Evolutionary conservation across 1,140 invertebrate genomes (phyloP).

Genomic region (Macrocentrus cingulum): DNA sequence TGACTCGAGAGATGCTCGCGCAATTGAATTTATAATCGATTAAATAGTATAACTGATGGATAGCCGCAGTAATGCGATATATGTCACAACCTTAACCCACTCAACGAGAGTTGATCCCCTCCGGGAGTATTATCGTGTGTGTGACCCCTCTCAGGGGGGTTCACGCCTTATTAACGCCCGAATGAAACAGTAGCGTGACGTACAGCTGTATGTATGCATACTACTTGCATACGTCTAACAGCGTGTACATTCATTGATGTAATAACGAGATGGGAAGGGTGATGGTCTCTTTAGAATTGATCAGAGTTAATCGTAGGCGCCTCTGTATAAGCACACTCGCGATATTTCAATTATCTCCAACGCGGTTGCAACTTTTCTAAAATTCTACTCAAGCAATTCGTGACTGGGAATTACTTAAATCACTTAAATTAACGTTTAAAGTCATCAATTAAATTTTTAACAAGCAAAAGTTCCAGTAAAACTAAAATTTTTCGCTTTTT

Average conservation of each 20-base stretch:
- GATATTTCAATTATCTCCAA: conserved; percentile 7
- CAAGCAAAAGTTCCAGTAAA: too few species aligned
- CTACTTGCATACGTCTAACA: neutral
- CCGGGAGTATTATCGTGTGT: neutral
- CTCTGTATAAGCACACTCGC: neutral
- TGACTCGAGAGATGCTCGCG: too few species aligned
- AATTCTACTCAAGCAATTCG: too few species aligned
- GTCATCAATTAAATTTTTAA: too few species aligned
- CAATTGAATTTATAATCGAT: conserved; percentile 15
- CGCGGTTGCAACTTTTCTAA: neutral
- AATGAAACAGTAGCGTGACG: conserved; percentile 30
- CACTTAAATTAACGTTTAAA: too few species aligned
- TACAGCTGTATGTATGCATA: conserved; percentile 3
- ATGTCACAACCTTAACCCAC: conserved; percentile 29
- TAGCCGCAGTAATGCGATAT: neutral
- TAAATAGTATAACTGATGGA: conserved; percentile 10
- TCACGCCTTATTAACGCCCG: conserved; percentile 30
- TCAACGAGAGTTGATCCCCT: conserved; percentile 19
- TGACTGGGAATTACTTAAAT: too few species aligned
- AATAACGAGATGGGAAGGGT: conserved; percentile 12
- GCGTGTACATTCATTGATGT: conserved; percentile 9
- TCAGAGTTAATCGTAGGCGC: neutral
- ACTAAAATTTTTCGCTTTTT: too few species aligned
- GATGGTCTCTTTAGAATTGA: conserved; percentile 8
- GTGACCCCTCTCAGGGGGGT: conserved; percentile 16